Evolutionary conservation across 1,140 invertebrate genomes (phyloP).

Genomic region (Drosophila grimshawi): DNA sequence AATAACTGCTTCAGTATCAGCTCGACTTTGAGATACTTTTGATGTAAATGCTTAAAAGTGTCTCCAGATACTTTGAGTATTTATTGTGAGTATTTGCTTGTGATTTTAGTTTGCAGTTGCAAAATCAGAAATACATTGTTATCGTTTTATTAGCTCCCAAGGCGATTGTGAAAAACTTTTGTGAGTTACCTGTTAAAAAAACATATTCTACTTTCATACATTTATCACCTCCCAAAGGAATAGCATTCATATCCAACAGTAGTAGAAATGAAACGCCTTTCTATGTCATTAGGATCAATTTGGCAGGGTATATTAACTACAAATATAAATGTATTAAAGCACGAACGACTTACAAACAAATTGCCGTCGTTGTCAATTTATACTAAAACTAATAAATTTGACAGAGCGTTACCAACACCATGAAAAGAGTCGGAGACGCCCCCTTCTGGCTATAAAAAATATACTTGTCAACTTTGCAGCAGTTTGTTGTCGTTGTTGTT

Average conservation of each 20-base stretch:
- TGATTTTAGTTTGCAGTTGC: too few species aligned
- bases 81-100: too few species aligned
- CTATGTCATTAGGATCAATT: too few species aligned
- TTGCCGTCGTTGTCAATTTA: slow-evolving; percentile 77
- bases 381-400: slow-evolving; percentile 81
- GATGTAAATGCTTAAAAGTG: too few species aligned
- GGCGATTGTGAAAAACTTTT: background rate
- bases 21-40: background rate
- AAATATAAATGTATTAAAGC: slow-evolving; percentile 26
- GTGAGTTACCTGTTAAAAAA: background rate
- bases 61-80: too few species aligned
- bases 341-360: slow-evolving; percentile 63
- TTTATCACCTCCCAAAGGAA: too few species aligned
- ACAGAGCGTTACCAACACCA: slow-evolving; percentile 63
- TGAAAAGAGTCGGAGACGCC: slow-evolving; percentile 2
- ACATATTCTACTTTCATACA: background rate
- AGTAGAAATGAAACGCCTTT: too few species aligned
- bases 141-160: too few species aligned
- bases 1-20: background rate
- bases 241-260: too few species aligned
- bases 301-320: slow-evolving; percentile 4
- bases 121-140: too few species aligned
- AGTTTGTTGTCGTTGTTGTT: slow-evolving; percentile 37
- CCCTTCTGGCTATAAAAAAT: slow-evolving; percentile 55
- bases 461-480: slow-evolving; percentile 69